Evolutionary conservation across 2,113 vertebrate genomes (phyloP).

Genomic region (Myotis lucifugus): DNA sequence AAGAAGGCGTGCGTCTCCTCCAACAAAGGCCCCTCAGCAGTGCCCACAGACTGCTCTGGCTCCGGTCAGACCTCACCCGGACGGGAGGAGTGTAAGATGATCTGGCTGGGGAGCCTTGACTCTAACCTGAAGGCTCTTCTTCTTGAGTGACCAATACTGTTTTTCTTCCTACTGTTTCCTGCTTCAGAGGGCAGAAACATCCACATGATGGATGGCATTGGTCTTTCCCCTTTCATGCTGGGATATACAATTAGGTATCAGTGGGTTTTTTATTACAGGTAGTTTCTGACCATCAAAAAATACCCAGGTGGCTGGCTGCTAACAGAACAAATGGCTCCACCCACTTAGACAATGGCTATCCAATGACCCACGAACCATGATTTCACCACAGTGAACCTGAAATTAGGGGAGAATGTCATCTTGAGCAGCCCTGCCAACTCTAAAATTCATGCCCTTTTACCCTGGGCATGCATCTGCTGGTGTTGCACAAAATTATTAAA

Average conservation of each 20-base stretch:
- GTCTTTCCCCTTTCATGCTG: neutral
- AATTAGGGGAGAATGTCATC: neutral
- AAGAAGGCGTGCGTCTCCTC: neutral
- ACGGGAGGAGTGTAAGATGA: neutral
- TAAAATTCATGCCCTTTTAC: neutral
- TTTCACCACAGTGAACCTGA: neutral
- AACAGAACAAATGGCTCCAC: neutral
- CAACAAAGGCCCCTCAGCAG: neutral
- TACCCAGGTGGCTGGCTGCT: neutral
- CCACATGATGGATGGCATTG: neutral
- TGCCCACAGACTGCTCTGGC: neutral
- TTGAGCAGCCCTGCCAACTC: neutral
- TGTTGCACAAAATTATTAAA: neutral
- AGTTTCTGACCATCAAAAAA: conserved; percentile 1
- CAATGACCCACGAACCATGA: neutral
- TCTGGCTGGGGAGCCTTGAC: neutral
- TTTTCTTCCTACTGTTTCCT: neutral
- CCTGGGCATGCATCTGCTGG: neutral
- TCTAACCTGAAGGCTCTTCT: neutral
- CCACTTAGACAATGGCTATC: neutral
- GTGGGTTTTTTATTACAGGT: neutral
- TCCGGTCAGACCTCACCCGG: neutral
- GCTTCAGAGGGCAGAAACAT: neutral
- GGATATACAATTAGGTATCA: neutral
- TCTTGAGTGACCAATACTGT: accelerated